A percentile compares a stretch with the other conserved stretches of the same genome.
Evolutionary conservation across 2,888 invertebrate species (phyloP).

Genomic region (Papilio protenor): DNA sequence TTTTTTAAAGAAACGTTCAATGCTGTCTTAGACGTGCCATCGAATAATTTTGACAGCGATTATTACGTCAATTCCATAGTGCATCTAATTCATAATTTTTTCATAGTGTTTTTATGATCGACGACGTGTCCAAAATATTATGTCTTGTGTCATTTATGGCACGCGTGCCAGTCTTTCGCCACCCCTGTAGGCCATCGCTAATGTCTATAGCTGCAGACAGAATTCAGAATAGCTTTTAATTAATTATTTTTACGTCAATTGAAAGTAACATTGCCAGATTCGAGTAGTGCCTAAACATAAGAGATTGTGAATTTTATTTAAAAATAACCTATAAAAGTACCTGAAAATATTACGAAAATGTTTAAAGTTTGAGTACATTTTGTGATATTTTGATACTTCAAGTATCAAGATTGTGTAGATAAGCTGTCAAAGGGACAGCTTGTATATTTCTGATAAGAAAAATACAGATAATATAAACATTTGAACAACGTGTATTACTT

Average conservation of each 20-base stretch:
- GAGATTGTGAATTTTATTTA: not conserved
- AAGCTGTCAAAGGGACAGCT: conserved; percentile 1
- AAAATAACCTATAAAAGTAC: not conserved
- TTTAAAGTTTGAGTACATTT: not conserved
- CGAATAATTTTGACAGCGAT: too few species aligned
- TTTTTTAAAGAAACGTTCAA: too few species aligned
- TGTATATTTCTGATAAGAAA: not conserved
- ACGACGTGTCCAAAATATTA: too few species aligned
- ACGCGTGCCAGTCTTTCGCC: too few species aligned
- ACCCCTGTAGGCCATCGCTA: not conserved
- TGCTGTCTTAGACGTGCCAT: too few species aligned
- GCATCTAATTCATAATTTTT: too few species aligned
- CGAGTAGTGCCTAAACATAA: not conserved
- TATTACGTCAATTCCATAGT: too few species aligned
- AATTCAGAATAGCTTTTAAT: not conserved
- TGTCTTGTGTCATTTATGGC: too few species aligned
- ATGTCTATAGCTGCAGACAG: not conserved
- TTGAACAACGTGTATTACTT: not conserved
- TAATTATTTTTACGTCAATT: not conserved
- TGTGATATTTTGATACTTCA: not conserved
- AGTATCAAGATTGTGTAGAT: conserved; percentile 12
- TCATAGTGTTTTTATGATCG: not conserved
- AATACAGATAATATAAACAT: not conserved
- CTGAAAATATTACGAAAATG: not conserved
- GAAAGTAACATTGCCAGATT: not conserved